phyloP scores from a whole-genome alignment of 30 jellyfish, hydroid and myxozoan species.

The Clytia hemisphaerica region DNA sequence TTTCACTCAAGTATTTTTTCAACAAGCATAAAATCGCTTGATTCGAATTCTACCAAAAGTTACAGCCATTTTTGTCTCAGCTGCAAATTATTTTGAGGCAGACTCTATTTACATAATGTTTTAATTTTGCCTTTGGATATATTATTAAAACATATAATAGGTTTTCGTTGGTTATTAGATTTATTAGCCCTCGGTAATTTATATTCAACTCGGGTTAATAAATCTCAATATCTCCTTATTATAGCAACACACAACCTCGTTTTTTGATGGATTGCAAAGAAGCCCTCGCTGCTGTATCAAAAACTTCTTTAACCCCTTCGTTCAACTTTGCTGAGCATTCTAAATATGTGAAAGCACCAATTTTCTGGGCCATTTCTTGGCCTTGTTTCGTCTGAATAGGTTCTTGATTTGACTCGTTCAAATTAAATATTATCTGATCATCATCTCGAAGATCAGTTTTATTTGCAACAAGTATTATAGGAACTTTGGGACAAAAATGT shows the following conservation, averaged over 20 bases:
- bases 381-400: conserved; percentile 93
- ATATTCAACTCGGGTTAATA: too few species aligned
- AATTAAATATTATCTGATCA: conserved; percentile 70
- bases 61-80: too few species aligned
- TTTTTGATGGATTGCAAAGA: conserved; percentile 90
- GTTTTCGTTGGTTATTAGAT: too few species aligned
- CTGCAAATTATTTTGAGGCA: too few species aligned
- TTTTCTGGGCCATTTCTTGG: conserved; percentile 81
- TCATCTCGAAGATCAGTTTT: conserved; percentile 95
- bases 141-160: too few species aligned
- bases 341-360: conserved; percentile 76
- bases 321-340: conserved; percentile 97
- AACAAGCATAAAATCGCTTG: too few species aligned
- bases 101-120: too few species aligned
- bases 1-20: too few species aligned
- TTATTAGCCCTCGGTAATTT: too few species aligned
- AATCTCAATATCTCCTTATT: too few species aligned
- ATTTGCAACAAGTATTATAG: conserved; percentile 96
- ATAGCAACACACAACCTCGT: conserved; percentile 54
- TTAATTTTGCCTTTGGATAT: too few species aligned
- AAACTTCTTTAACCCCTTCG: conserved; percentile 95
- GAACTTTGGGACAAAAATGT: conserved; percentile 99
- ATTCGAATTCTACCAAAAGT: too few species aligned
- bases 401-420: conserved; percentile 85
- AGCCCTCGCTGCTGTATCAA: conserved; percentile 98